Conservation (phyloP, 64 coral and sea anemone genomes). For the Exaiptasia diaphana region DNA sequence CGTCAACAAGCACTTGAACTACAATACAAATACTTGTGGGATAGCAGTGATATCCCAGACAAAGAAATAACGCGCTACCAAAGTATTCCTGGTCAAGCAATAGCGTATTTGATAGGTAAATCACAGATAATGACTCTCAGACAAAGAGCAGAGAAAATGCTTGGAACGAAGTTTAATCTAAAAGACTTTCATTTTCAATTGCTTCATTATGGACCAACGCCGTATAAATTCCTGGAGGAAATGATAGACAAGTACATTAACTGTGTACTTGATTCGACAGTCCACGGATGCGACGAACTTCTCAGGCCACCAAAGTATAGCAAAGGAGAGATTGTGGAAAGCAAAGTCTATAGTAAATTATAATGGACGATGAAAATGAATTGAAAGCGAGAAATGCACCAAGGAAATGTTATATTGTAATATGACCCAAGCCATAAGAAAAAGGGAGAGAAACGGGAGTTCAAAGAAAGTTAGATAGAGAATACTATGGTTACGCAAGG, state of each 20-base stretch:
- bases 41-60: conserved; percentile 40
- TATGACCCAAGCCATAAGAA: too few relatives aligned
- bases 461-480: too few relatives aligned
- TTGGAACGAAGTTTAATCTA: conserved; percentile 58
- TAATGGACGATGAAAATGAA: too few relatives aligned
- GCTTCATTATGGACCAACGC: conserved; percentile 65
- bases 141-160: conserved; percentile 10
- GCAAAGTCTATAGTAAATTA: too few relatives aligned
- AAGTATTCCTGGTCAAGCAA: conserved; percentile 80
- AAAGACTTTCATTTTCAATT: conserved; percentile 89
- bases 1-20: conserved; percentile 39
- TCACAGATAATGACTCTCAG: conserved; percentile 57
- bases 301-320: background rate
- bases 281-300: background rate
- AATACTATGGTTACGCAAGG: too few relatives aligned
- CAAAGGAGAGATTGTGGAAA: too few relatives aligned
- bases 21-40: conserved; percentile 45
- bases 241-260: conserved; percentile 64
- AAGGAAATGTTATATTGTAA: too few relatives aligned
- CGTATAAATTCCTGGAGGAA: conserved; percentile 45
- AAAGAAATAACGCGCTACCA: conserved; percentile 86
- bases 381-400: too few relatives aligned
- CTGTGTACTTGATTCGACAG: conserved; percentile 1
- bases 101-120: conserved; percentile 76
- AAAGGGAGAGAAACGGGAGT: too few relatives aligned